A percentile compares a stretch with the other conserved stretches of the same genome.
phyloP scores from a whole-genome alignment of 2,888 invertebrate species.

The Tetragnatha montana region DNA sequence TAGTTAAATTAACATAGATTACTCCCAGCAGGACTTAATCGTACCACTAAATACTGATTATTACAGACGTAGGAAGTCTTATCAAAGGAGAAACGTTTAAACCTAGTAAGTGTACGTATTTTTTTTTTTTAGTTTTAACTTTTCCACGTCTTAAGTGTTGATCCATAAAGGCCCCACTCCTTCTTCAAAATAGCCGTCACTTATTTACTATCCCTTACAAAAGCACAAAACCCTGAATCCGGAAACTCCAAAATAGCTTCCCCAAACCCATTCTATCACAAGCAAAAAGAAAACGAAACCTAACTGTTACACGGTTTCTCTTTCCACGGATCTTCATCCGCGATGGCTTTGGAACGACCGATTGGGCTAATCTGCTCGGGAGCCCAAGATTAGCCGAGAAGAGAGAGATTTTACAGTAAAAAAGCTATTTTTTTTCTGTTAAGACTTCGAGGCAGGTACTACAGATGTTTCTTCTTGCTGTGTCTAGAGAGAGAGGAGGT shows the following conservation, averaged over 20 bases:
- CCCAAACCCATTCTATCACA: slow-evolving; percentile 16
- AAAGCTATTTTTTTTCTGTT: background rate
- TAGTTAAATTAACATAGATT: no score
- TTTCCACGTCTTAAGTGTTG: no score
- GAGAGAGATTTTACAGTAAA: slow-evolving; percentile 10
- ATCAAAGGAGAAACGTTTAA: no score
- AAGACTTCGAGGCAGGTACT: background rate
- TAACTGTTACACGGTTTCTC: background rate
- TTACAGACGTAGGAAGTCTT: no score
- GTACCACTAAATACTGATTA: no score
- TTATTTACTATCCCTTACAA: no score
- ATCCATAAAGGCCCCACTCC: no score
- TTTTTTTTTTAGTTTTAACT: no score
- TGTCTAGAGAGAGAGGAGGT: background rate
- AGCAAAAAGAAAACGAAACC: background rate
- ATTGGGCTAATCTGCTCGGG: slow-evolving; percentile 44
- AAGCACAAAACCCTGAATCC: background rate
- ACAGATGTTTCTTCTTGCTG: slow-evolving; percentile 7
- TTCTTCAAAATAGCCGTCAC: no score
- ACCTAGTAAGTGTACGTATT: no score
- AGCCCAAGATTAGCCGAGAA: slow-evolving; percentile 34
- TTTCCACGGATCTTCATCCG: background rate
- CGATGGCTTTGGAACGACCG: slow-evolving; percentile 12
- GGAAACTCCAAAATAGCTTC: slow-evolving; percentile 24
- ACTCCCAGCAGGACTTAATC: no score